Base-by-base conservation (phyloP, 2,797 vertebrate species). In the Micromesistius poutassou region DNA sequence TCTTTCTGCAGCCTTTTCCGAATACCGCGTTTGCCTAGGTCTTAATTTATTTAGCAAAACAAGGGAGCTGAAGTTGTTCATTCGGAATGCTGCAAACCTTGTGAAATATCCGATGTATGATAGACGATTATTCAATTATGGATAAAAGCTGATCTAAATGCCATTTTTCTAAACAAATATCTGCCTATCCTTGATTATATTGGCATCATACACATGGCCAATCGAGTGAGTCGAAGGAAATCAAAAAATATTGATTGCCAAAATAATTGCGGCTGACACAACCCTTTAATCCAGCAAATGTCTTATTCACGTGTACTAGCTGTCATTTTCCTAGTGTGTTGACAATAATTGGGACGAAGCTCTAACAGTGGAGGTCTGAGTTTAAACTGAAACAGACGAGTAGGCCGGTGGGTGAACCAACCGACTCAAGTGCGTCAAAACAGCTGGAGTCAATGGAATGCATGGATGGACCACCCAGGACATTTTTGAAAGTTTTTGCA, bases 401-500 rank as follows among this genome's bases (percentile, higher is more conserved):
- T 46, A 75, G 76, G 55, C 79, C 80, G 74, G 22, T n/a, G 50
- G 81, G 77, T 83, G 81, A 84, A 87, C 86, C 82, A 80, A 76
- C 79, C 72, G 83, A 81, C 73, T 87, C 79, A 85, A 85, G 87
- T 86, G 86, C 62, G 80, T 90, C 88, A 88, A 89, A 92, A 86
- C 89, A 91, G 79, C 50, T 25, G 81, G 85, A 83, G 82, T 82
- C 83, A 83, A 87, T 90, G 89, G 91, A 93, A 89, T 91, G 87
- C 83, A 83, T 85, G 82, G 87, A 87, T 72, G 94, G 90, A 94
- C 90, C 90, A 93, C 85, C 81, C 85, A 84, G 38, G 79, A 74
- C 10, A 28, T 28, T n/a, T n/a, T n/a, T n/a, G n/a, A n/a, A 68
- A 4, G 25, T 13, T 25, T n/a, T 68, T 28, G 62, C n/a, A 12